phyloP scores from a whole-genome alignment of 2,888 invertebrate species.

The Phengaris alcon region DNA sequence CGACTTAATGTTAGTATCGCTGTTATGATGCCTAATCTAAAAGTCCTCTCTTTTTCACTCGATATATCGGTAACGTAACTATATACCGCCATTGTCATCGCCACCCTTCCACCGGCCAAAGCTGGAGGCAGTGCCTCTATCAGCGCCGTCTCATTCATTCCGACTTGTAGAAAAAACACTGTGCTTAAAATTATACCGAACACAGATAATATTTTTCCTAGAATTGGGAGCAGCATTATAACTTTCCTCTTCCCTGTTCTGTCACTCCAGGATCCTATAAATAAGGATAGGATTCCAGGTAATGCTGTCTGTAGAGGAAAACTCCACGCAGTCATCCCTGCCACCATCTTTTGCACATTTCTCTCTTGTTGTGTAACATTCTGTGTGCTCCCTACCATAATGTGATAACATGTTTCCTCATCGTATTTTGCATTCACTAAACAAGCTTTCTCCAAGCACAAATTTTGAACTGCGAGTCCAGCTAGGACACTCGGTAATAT shows the following conservation, averaged over 20 bases:
- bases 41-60: constrained; percentile 79
- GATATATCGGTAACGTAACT: constrained; percentile 82
- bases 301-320: constrained; percentile 78
- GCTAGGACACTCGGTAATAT: constrained; percentile 83
- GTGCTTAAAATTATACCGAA: constrained; percentile 78
- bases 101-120: constrained; percentile 80
- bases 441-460: constrained; percentile 80
- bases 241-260: constrained; percentile 79
- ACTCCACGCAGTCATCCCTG: constrained; percentile 80
- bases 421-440: constrained; percentile 77
- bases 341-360: constrained; percentile 74
- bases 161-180: constrained; percentile 77
- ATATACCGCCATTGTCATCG: constrained; percentile 81
- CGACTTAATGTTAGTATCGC: constrained; percentile 74
- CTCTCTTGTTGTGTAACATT: constrained; percentile 65
- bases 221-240: constrained; percentile 79
- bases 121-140: constrained; percentile 80
- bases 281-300: constrained; percentile 77
- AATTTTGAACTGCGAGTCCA: constrained; percentile 78
- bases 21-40: constrained; percentile 81
- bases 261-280: constrained; percentile 82
- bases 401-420: constrained; percentile 73
- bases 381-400: constrained; percentile 67
- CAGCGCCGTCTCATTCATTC: constrained; percentile 76
- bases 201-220: constrained; percentile 78